phyloP scores from a whole-genome alignment of 2,113 vertebrate genomes.

The Hassar affinis region DNA sequence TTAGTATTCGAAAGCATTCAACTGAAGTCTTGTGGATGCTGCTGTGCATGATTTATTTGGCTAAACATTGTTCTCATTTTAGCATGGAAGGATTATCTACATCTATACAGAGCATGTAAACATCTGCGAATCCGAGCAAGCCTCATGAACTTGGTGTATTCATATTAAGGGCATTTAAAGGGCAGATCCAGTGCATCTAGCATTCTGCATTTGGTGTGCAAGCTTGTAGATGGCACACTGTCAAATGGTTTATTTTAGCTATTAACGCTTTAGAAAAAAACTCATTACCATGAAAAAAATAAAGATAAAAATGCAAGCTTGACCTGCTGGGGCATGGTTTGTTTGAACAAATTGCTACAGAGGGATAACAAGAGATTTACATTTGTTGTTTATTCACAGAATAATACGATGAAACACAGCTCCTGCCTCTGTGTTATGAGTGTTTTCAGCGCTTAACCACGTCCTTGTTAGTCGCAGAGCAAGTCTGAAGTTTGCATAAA shows the following conservation, averaged over 20 bases:
- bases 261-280: neutral
- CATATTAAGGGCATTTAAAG: neutral
- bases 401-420: neutral
- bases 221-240: neutral
- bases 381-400: neutral
- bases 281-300: neutral
- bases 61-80: neutral
- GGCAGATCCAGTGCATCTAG: neutral
- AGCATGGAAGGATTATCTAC: neutral
- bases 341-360: neutral
- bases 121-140: neutral
- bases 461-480: neutral
- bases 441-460: neutral
- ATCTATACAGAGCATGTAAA: neutral
- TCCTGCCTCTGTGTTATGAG: neutral
- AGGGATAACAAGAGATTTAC: neutral
- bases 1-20: neutral
- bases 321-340: neutral
- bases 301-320: neutral
- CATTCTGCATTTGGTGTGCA: neutral
- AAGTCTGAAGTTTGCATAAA: neutral
- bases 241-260: neutral
- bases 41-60: neutral
- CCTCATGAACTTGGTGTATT: neutral
- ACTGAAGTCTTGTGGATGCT: no score